Evolutionary conservation across 2,888 invertebrate species (phyloP).

Genomic region (Plusia festucae): DNA sequence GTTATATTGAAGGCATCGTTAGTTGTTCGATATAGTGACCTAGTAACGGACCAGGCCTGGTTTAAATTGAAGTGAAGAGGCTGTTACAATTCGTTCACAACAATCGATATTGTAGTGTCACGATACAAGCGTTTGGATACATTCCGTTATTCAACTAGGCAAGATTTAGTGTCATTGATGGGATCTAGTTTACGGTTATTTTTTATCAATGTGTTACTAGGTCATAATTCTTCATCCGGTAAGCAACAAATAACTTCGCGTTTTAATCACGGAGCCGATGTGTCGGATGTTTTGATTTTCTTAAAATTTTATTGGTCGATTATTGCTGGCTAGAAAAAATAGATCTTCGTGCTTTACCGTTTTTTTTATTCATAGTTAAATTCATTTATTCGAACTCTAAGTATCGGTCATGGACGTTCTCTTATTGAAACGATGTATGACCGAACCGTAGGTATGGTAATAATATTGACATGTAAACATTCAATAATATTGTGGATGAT

Average conservation of each 20-base stretch:
- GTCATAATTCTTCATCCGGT: conserved; percentile 18
- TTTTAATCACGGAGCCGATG: neutral
- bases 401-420: no score
- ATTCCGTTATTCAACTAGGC: conserved; percentile 35
- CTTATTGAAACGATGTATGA: no score
- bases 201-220: conserved; percentile 25
- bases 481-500: neutral
- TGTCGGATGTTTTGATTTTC: conserved; percentile 1
- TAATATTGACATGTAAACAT: neutral
- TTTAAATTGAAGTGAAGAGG: conserved; percentile 60
- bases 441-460: neutral
- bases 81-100: conserved; percentile 51
- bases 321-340: no score
- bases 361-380: no score
- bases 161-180: conserved; percentile 23
- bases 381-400: no score
- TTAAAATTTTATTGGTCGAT: neutral
- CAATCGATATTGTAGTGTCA: conserved; percentile 56
- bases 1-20: conserved; percentile 40
- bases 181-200: conserved; percentile 18
- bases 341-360: no score
- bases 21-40: conserved; percentile 67
- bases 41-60: conserved; percentile 69
- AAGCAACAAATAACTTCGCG: conserved; percentile 15
- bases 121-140: conserved; percentile 36